Evolutionary conservation across 2,113 vertebrate species (phyloP).

Genomic region (Mellivora capensis): DNA sequence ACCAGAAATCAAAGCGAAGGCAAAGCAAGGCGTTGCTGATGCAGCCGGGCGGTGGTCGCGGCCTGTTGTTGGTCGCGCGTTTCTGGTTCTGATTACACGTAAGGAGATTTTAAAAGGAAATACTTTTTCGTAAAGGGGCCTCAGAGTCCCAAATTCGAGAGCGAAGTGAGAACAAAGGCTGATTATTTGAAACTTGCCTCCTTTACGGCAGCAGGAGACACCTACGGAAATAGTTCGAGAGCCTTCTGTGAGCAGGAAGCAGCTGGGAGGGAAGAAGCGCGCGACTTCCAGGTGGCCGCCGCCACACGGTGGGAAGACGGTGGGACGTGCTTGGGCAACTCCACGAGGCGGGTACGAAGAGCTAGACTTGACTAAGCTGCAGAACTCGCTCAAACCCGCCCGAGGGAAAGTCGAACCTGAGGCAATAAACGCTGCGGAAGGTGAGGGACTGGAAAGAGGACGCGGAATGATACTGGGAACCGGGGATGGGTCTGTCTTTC

Average conservation of each 20-base stretch:
- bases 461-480: not conserved
- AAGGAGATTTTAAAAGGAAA: constrained; percentile 8
- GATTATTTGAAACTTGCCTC: not conserved
- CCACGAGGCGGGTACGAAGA: not conserved
- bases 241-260: not conserved
- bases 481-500: rapidly evolving
- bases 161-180: not conserved
- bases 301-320: rapidly evolving
- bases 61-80: not conserved
- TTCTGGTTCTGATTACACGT: constrained; percentile 47
- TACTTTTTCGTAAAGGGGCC: not conserved
- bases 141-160: not conserved
- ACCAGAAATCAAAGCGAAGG: not conserved
- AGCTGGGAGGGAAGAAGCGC: not conserved
- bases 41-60: not conserved
- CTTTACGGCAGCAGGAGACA: not conserved
- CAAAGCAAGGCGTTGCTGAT: not conserved
- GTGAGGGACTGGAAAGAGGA: not conserved
- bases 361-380: not conserved
- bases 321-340: not conserved
- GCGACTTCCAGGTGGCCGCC: rapidly evolving
- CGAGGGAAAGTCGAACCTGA: not conserved
- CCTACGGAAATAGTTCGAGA: not conserved
- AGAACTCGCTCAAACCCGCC: not conserved
- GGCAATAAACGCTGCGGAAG: not conserved